phyloP scores from a whole-genome alignment of 2,888 invertebrate genomes.

The Sinopyrophorus schimmeli region DNA sequence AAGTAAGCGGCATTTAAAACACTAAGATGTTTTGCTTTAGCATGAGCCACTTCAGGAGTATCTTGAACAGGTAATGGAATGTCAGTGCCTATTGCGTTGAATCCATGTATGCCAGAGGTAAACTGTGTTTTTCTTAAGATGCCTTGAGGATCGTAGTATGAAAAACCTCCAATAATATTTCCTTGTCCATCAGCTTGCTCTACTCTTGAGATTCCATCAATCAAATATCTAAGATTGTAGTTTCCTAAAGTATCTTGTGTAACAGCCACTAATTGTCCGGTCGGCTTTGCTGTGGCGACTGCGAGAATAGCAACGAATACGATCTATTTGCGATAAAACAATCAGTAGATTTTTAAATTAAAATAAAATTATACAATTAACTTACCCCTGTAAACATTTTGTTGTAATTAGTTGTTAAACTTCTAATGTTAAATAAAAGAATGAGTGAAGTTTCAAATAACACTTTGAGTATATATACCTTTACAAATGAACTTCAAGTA shows the following conservation, averaged over 20 bases:
- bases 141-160: constrained; percentile 36
- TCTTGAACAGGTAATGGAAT: constrained; percentile 38
- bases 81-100: constrained; percentile 32
- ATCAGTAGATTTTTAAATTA: too few relatives aligned
- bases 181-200: constrained; percentile 37
- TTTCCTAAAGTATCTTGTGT: constrained; percentile 37
- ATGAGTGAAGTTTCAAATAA: too few relatives aligned
- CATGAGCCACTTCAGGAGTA: constrained; percentile 40
- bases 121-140: constrained; percentile 29
- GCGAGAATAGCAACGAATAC: constrained; percentile 19
- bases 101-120: constrained; percentile 34
- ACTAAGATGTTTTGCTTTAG: constrained; percentile 35
- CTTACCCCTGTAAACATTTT: too few relatives aligned
- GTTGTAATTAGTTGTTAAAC: too few relatives aligned
- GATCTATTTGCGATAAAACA: too few relatives aligned
- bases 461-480: too few relatives aligned
- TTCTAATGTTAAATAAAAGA: too few relatives aligned
- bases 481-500: too few relatives aligned
- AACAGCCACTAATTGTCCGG: constrained; percentile 25
- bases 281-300: constrained; percentile 4
- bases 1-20: constrained; percentile 16
- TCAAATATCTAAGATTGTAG: constrained; percentile 34
- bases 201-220: constrained; percentile 32
- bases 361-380: too few relatives aligned
- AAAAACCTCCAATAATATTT: constrained; percentile 34